These are phyloP conservation scores for Quiscalus mexicanus DNA, from an alignment of 2,113 vertebrate genomes.

Conservation along the genomic window DNA sequence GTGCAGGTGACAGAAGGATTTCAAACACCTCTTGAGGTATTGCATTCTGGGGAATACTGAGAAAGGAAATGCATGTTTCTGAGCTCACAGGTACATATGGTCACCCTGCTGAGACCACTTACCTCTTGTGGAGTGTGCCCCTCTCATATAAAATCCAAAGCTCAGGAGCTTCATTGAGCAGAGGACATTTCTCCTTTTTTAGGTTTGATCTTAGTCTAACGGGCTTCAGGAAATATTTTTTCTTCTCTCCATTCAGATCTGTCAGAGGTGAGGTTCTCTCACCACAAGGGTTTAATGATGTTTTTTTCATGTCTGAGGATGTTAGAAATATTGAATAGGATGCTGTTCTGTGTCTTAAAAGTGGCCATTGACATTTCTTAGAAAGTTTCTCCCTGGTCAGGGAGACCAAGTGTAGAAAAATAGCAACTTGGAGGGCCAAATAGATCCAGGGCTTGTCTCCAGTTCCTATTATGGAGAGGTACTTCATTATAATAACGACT, in stretches of 20 bases:
- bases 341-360: not conserved
- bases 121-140: not conserved
- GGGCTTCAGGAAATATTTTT: not conserved
- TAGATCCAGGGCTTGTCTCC: not conserved
- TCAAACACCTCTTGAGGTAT: not conserved
- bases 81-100: not conserved
- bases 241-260: not conserved
- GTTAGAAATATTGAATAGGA: not conserved
- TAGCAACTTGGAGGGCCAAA: not conserved
- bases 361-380: not conserved
- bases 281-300: not conserved
- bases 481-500: not conserved
- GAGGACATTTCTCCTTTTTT: not conserved
- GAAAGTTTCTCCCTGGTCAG: not conserved
- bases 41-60: not conserved
- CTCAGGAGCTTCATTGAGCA: not conserved
- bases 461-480: not conserved
- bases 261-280: not conserved
- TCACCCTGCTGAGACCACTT: not conserved
- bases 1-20: not conserved
- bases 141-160: not conserved
- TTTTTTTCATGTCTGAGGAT: not conserved
- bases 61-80: not conserved
- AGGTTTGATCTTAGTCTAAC: not conserved
- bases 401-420: not conserved